phyloP scores from a whole-genome alignment of 2,888 invertebrate genomes.

The Heliconius sara region DNA sequence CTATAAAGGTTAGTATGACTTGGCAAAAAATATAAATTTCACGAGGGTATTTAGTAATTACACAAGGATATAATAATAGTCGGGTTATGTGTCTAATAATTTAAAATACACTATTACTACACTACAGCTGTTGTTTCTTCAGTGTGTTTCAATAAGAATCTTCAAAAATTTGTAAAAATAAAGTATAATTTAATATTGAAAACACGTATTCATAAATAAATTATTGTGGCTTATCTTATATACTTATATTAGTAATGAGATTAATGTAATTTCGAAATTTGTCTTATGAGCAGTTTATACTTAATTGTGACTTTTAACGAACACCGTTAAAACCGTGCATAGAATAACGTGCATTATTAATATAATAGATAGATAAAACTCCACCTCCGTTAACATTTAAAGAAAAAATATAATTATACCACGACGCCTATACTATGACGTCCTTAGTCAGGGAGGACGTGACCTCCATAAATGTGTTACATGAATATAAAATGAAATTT shows the following conservation, averaged over 20 bases:
- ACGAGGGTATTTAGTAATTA: background rate
- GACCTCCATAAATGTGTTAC: slow-evolving; percentile 60
- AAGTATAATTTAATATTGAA: background rate
- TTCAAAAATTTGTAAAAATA: background rate
- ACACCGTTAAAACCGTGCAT: background rate
- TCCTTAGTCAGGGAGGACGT: slow-evolving; percentile 64
- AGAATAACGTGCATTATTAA: background rate
- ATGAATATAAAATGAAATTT: slow-evolving; percentile 32
- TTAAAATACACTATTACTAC: background rate
- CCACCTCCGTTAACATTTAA: slow-evolving; percentile 39
- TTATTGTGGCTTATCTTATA: background rate
- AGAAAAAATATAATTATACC: slow-evolving; percentile 60
- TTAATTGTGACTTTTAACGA: background rate
- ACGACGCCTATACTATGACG: slow-evolving; percentile 69
- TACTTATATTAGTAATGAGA: background rate
- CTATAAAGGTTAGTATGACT: background rate
- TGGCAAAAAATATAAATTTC: background rate
- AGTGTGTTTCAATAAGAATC: background rate
- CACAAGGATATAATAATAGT: background rate
- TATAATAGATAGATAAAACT: slow-evolving; percentile 35
- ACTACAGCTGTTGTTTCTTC: too few relatives aligned
- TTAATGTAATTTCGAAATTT: background rate
- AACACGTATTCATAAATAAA: background rate
- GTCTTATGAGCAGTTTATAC: background rate
- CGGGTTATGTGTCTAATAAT: background rate